Conservation (phyloP, 2,113 vertebrate genomes). For the Tychaedon coryphoeus region DNA sequence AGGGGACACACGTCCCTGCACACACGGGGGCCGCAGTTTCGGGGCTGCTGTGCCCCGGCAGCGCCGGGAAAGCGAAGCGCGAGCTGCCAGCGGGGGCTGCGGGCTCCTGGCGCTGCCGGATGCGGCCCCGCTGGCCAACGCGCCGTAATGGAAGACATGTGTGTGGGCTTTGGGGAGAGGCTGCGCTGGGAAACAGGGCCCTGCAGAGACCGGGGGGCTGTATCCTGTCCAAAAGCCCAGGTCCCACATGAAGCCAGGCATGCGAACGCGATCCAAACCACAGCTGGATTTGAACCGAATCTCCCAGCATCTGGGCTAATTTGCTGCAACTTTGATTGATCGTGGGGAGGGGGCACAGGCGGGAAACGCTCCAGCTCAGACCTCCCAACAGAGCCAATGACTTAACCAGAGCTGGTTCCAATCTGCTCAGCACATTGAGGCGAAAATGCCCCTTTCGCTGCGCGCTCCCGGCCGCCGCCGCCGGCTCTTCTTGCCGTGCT, state of each 20-base stretch:
- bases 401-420: constrained; percentile 60
- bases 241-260: constrained; percentile 62
- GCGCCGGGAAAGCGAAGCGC: background rate
- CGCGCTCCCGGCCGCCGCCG: background rate
- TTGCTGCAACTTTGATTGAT: constrained; percentile 67
- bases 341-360: constrained; percentile 57
- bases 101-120: constrained; percentile 47
- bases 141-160: constrained; percentile 62
- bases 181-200: constrained; percentile 61
- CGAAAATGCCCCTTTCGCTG: constrained; percentile 22
- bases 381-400: constrained; percentile 64
- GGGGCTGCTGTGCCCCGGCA: background rate
- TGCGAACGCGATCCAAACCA: constrained; percentile 58
- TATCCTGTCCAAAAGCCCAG: constrained; percentile 63
- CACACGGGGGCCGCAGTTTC: background rate
- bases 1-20: background rate
- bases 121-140: constrained; percentile 54
- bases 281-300: constrained; percentile 61
- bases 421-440: constrained; percentile 48
- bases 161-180: constrained; percentile 62
- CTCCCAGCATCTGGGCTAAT: constrained; percentile 68
- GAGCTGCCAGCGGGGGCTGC: constrained; percentile 57
- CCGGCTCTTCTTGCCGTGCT: background rate
- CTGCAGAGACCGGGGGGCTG: constrained; percentile 60
- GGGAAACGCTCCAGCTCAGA: constrained; percentile 56